Base-by-base conservation (phyloP, 2,888 invertebrate genomes). In the Pandemis heparana region DNA sequence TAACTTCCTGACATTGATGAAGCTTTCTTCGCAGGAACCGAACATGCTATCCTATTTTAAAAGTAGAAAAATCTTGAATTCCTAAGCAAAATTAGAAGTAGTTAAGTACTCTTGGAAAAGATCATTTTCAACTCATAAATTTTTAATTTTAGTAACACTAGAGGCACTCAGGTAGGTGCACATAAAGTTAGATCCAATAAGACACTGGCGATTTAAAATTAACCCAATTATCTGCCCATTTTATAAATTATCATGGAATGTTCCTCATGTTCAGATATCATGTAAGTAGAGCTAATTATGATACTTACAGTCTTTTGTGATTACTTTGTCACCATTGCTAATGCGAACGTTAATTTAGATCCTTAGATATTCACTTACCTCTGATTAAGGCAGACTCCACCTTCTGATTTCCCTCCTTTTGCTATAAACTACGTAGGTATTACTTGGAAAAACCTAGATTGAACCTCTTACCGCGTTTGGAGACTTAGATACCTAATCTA, bases 401-500 rank as follows among this genome's bases (percentile, higher is more conserved):
- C 46, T 46, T 46, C 46, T 48, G 6, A 5, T n/a, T 48, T n/a
- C n/a, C 6, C 6, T n/a, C 48, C n/a, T 48, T 48, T 48, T 41
- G 1, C 10, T 41, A 41, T 9, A 8, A 41, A 41, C 23, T 32
- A 32, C 23, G 23, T 32, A 32, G 23, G 23, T 48, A n/a, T n/a
- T n/a, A n/a, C 48, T 48, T n/a, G 6, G 5, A 48, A 48, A 61
- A 63, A 9, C 39, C 62, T 72, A 68, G 32, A 59, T 51, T 14
- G 39, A 39, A 67, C 68, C 46, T 59, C 16, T 18, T 64, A 8
- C 3, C 43, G 10, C 14, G 16, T n/a, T 12, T 18, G n/a, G 48
- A 59, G 7, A 63, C 41, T 74, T 72, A 53, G 61, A 18, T 56
- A 56, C 41, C 64, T 65, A 74, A 69, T 70, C 59, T 74, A 60